Evolutionary conservation across 2,113 vertebrate genomes (phyloP).

Genomic region (Bucco capensis): DNA sequence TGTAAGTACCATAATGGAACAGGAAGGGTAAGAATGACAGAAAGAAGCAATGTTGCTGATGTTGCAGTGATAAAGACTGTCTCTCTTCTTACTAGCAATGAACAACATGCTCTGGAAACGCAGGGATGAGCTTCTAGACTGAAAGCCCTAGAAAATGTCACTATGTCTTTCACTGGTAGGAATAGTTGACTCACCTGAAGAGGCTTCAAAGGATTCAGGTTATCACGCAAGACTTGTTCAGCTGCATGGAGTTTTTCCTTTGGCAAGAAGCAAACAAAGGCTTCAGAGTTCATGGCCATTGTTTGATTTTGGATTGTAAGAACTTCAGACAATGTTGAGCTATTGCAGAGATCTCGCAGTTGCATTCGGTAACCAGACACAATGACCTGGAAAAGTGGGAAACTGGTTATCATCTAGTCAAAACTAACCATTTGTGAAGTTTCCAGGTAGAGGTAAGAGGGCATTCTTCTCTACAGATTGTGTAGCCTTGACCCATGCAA

Average conservation of each 20-base stretch:
- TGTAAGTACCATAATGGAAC: not conserved
- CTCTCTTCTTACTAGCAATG: not conserved
- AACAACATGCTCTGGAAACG: not conserved
- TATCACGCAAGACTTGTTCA: conserved; percentile 72
- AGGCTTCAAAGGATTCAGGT: conserved; percentile 84
- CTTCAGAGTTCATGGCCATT: conserved; percentile 19
- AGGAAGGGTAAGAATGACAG: not conserved
- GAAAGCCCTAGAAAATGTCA: not conserved
- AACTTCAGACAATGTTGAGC: conserved; percentile 70
- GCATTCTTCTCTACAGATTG: not conserved
- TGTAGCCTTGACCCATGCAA: fast-evolving
- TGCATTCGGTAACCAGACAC: conserved; percentile 78
- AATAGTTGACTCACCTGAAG: conserved; percentile 71
- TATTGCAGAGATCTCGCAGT: conserved; percentile 79
- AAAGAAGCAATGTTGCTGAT: not conserved
- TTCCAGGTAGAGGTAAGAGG: not conserved
- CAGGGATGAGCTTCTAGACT: not conserved
- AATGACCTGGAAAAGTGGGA: conserved; percentile 71
- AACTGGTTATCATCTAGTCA: not conserved
- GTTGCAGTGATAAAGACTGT: not conserved
- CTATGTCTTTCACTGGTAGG: not conserved
- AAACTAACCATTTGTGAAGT: not conserved
- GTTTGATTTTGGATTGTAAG: conserved; percentile 71
- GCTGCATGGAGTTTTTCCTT: conserved; percentile 70
- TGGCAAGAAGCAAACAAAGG: conserved; percentile 74